Conservation (phyloP, 1,140 invertebrate genomes). For the Drosophila takahashii region DNA sequence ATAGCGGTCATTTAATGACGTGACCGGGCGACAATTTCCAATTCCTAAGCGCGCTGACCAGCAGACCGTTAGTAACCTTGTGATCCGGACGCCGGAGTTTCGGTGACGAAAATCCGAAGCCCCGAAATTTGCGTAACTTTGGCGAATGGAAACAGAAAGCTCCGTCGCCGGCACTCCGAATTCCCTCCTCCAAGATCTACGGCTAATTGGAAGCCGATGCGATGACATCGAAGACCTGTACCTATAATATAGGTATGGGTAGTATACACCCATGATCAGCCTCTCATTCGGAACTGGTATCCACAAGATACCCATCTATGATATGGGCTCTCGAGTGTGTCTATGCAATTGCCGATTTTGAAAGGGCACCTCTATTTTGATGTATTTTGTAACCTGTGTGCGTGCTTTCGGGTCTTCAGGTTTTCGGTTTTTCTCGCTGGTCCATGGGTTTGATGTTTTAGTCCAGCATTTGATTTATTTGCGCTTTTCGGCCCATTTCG, state of each 20-base stretch:
- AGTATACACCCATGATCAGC: slow-evolving; percentile 9
- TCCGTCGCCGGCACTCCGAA: slow-evolving; percentile 28
- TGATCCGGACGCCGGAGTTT: slow-evolving; percentile 9
- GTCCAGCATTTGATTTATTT: slow-evolving; percentile 46
- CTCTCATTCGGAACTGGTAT: slow-evolving; percentile 38
- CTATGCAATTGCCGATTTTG: slow-evolving; percentile 48
- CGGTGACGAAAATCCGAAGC: slow-evolving; percentile 56
- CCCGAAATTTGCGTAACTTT: slow-evolving; percentile 71
- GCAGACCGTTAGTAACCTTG: slow-evolving; percentile 76
- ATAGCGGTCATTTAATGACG: slow-evolving; percentile 51
- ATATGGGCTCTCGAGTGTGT: not conserved
- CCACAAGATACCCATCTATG: slow-evolving; percentile 25
- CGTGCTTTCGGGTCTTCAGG: slow-evolving; percentile 27
- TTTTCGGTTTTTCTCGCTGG: not conserved
- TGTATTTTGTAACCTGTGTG: slow-evolving; percentile 25
- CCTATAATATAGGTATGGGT: not conserved
- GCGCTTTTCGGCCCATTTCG: slow-evolving; percentile 3
- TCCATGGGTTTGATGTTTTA: slow-evolving; percentile 11
- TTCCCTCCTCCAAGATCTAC: slow-evolving; percentile 14
- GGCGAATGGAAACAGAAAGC: slow-evolving; percentile 62
- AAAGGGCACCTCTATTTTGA: slow-evolving; percentile 29
- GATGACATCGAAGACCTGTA: slow-evolving; percentile 54
- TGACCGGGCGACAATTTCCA: slow-evolving; percentile 53
- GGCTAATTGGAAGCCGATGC: slow-evolving; percentile 58
- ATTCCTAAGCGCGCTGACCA: slow-evolving; percentile 47